Evolutionary conservation across 2,113 vertebrate species (phyloP), one percentile per base, ranked within the genome.

Genomic region (Embiotoca jacksoni): DNA sequence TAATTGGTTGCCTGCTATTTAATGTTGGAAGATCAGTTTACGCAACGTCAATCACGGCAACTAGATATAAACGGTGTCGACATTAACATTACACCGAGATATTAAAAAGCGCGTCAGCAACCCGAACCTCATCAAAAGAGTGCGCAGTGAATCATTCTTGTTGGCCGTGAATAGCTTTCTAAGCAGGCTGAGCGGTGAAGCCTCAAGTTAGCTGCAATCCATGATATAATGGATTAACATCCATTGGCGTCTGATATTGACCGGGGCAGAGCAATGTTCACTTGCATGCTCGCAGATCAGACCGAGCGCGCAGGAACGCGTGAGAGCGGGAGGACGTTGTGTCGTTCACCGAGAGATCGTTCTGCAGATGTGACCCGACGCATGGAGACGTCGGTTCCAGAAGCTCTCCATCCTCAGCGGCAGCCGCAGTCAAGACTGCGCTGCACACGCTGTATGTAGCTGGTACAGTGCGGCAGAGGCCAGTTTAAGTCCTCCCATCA

Each of bases 381-480:
- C 23, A 63, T 37, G 69, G 76, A 91, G 81, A 83, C 81, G 83
- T 85, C 86, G 68, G 86, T 7, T 62, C 44, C 82, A 81, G 77
- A 80, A 80, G 83, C 74, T 86, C 67, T 72, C 67, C 81, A 72
- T 88, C 82, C 82, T 79, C 84, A 67, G 74, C 79, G 55, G 46
- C 66, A n/a, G 60, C 76, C 56, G 89, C 77, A 89, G 86, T 81
- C 78, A 64, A 23, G 23, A 30, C 61, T 53, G 67, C 37, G 81
- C 81, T 83, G 89, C 80, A 82, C 37, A 6, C 66, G 35, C 75
- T 44, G 55, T 49, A 49, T 59, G 57, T 6, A 46, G 84, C 78
- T 84, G 79, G 82, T 32, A 82, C 75, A 56, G 80, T 91, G 89
- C 88, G 59, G 82, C 90, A 83, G 76, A 90, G 83, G 88, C 83